These are phyloP conservation scores for Tridacna crocea DNA, from an alignment of 2,888 invertebrate genomes.

Conservation along the genomic window DNA sequence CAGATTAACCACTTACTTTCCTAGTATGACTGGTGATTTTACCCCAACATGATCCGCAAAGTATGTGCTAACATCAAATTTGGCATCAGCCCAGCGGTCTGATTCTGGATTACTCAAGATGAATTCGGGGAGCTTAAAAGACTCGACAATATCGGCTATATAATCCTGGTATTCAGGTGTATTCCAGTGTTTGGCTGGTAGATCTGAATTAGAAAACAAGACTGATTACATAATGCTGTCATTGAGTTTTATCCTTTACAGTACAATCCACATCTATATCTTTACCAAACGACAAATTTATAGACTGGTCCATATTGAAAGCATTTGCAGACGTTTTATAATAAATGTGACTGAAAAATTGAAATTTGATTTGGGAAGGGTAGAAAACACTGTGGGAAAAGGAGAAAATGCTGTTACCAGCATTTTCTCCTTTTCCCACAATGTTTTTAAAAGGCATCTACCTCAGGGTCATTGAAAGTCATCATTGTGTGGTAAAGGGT, in stretches of 20 bases:
- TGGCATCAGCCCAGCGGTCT: conserved; percentile 69
- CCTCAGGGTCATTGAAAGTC: background rate
- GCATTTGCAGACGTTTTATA: too few relatives aligned
- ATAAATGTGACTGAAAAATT: too few relatives aligned
- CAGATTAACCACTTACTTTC: conserved; percentile 2
- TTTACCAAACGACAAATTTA: too few relatives aligned
- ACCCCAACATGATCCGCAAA: conserved; percentile 2
- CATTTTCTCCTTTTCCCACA: background rate
- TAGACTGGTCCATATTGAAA: too few relatives aligned
- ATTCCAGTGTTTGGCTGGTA: conserved; percentile 75
- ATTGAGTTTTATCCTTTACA: too few relatives aligned
- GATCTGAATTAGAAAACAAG: conserved; percentile 44
- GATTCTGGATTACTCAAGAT: conserved; percentile 55
- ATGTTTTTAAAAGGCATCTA: background rate
- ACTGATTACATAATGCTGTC: too few relatives aligned
- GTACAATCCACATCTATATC: too few relatives aligned
- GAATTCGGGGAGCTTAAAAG: conserved; percentile 74
- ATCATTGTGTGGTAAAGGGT: too few relatives aligned
- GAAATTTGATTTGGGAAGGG: too few relatives aligned
- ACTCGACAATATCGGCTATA: conserved; percentile 61
- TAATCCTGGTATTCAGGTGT: conserved; percentile 69
- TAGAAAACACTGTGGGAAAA: background rate
- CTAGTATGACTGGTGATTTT: conserved; percentile 9
- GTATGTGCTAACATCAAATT: conserved; percentile 74
- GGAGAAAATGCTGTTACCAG: background rate